A percentile compares a stretch with the other conserved stretches of the same genome.
Evolutionary conservation across 2,113 vertebrate genomes (phyloP).

Genomic region (Microcebus tavaratra): DNA sequence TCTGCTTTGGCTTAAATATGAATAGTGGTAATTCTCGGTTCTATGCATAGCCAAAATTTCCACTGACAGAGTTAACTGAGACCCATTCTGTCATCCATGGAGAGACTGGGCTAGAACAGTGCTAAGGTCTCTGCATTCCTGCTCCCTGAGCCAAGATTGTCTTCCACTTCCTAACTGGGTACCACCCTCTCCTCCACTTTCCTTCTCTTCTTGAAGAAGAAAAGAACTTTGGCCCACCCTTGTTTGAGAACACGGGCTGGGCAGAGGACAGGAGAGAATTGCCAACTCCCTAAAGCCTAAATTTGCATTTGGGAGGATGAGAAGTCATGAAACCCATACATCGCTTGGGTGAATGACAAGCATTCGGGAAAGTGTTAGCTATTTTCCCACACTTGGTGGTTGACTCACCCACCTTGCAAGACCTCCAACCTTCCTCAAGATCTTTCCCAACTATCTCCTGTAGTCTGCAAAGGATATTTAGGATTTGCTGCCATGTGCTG

Average conservation of each 20-base stretch:
- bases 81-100: neutral
- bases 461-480: neutral
- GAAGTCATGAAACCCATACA: neutral
- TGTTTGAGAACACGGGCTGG: neutral
- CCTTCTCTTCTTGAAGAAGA: neutral
- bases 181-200: neutral
- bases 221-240: neutral
- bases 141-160: neutral
- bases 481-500: neutral
- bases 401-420: neutral
- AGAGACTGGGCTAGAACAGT: neutral
- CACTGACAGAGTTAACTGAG: neutral
- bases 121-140: neutral
- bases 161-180: neutral
- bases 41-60: neutral
- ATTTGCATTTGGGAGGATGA: neutral
- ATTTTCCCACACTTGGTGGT: neutral
- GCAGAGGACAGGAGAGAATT: neutral
- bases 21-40: neutral
- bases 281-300: neutral
- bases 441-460: neutral
- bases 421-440: neutral
- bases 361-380: neutral
- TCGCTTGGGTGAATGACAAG: neutral
- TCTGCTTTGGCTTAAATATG: neutral